These are phyloP conservation scores for Lathamus discolor DNA, from an alignment of 2,113 vertebrate genomes.

Conservation along the genomic window DNA sequence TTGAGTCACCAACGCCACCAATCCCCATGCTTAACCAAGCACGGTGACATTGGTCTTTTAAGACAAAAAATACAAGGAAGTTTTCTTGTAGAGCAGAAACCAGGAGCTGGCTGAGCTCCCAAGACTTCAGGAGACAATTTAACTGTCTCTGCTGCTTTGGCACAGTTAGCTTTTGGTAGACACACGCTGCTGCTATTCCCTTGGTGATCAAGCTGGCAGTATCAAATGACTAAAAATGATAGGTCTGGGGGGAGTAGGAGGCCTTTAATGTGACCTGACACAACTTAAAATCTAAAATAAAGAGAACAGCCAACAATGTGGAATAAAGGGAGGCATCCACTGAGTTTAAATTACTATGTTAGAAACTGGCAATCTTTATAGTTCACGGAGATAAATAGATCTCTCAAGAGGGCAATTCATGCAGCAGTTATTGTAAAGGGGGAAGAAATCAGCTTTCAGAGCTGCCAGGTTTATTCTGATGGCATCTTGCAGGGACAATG, in stretches of 20 bases:
- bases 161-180: constrained; percentile 14
- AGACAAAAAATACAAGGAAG: background rate
- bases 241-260: background rate
- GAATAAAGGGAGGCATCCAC: background rate
- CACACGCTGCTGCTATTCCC: background rate
- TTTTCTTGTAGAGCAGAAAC: background rate
- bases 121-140: constrained; percentile 21
- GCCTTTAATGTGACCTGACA: background rate
- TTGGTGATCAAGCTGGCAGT: background rate
- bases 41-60: background rate
- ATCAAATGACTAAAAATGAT: constrained; percentile 24
- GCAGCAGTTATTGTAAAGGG: constrained; percentile 16
- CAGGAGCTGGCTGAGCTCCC: constrained; percentile 1
- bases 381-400: constrained; percentile 12
- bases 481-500: background rate
- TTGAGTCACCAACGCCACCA: fast-evolving
- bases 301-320: background rate
- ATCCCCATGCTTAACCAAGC: background rate
- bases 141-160: constrained; percentile 29
- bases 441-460: constrained; percentile 13
- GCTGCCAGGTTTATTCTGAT: background rate
- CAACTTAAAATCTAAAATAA: constrained; percentile 18
- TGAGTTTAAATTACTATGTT: constrained; percentile 23
- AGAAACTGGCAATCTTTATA: constrained; percentile 10
- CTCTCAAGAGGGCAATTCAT: constrained; percentile 36